phyloP scores from a whole-genome alignment of 2,888 invertebrate genomes.

The Apodemia duryi region DNA sequence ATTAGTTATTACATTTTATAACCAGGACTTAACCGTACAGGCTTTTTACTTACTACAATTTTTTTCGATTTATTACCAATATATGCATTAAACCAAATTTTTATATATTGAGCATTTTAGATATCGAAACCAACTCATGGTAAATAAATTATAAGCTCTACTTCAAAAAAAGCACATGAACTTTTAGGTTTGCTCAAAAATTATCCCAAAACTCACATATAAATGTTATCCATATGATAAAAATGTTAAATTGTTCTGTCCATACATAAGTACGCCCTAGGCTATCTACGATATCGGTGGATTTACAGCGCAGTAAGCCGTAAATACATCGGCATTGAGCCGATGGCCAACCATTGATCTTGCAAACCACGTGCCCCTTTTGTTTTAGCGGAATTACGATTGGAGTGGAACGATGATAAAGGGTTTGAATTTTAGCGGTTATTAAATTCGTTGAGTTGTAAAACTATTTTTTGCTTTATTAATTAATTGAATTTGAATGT shows the following conservation, averaged over 20 bases:
- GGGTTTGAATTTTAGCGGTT: slow-evolving; percentile 33
- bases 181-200: too few species aligned
- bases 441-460: slow-evolving; percentile 12
- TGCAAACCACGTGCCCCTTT: slow-evolving; percentile 35
- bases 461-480: slow-evolving; percentile 6
- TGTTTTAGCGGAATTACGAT: slow-evolving; percentile 42
- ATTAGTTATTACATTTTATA: too few species aligned
- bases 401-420: slow-evolving; percentile 40
- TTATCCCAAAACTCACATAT: background rate
- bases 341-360: slow-evolving; percentile 54
- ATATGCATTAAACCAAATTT: too few species aligned
- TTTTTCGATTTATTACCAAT: too few species aligned
- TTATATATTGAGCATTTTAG: too few species aligned
- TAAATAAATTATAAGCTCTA: too few species aligned
- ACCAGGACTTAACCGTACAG: too few species aligned
- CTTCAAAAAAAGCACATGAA: too few species aligned
- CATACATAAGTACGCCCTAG: background rate
- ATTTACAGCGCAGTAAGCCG: slow-evolving; percentile 66
- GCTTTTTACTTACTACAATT: too few species aligned
- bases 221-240: background rate
- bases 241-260: background rate
- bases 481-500: background rate
- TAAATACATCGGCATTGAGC: slow-evolving; percentile 47
- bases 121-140: too few species aligned
- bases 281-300: slow-evolving; percentile 48